phyloP scores from a whole-genome alignment of 2,797 vertebrate genomes.

The Acomys russatus region DNA sequence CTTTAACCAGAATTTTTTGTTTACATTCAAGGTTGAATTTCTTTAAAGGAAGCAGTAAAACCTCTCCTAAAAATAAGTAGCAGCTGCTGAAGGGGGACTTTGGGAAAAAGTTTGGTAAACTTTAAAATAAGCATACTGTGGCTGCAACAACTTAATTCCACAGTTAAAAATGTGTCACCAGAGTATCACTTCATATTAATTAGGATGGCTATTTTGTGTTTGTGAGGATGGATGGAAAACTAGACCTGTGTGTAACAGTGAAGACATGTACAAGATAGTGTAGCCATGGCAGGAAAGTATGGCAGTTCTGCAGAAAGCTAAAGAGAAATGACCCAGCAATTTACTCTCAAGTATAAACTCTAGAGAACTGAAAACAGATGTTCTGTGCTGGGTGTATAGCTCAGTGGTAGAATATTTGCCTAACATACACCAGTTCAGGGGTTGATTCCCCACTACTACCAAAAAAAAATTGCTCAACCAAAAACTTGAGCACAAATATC shows the following conservation, averaged over 20 bases:
- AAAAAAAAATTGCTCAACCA: not conserved
- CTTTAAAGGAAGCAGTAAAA: constrained; percentile 37
- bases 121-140: constrained; percentile 28
- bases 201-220: not conserved
- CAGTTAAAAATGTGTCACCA: not conserved
- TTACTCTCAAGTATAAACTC: not conserved
- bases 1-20: not conserved
- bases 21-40: constrained; percentile 1
- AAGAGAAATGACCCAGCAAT: not conserved
- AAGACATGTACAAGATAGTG: not conserved
- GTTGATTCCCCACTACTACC: not conserved
- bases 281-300: not conserved
- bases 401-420: not conserved
- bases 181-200: not conserved
- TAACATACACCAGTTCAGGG: no score
- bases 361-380: constrained; percentile 13
- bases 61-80: constrained; percentile 37
- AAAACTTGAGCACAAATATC: constrained; percentile 23
- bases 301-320: constrained; percentile 33
- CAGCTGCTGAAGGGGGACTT: constrained; percentile 30
- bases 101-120: not conserved
- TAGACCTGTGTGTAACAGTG: not conserved
- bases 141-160: not conserved
- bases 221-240: constrained; percentile 15
- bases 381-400: not conserved